A percentile compares a stretch with the other conserved stretches of the same genome.
phyloP scores from a whole-genome alignment of 2,113 vertebrate genomes.

The Daphoenositta chrysoptera region DNA sequence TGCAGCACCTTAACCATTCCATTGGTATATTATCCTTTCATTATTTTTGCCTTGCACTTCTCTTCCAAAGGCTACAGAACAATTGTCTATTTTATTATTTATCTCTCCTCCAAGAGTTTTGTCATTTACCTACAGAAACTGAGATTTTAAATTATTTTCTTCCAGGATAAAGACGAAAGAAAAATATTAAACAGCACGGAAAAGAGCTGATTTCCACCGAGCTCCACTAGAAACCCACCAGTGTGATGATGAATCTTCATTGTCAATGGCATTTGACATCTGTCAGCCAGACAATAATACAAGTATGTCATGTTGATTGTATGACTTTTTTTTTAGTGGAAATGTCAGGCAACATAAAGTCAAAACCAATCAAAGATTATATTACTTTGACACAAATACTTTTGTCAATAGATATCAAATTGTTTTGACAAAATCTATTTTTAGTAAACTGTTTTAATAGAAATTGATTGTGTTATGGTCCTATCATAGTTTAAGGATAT shows the following conservation, averaged over 20 bases:
- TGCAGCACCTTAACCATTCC: neutral
- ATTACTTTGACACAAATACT: neutral
- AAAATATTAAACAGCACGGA: neutral
- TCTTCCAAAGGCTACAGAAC: neutral
- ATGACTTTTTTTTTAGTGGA: neutral
- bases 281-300: neutral
- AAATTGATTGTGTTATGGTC: neutral
- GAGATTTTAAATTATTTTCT: neutral
- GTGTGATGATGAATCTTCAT: neutral
- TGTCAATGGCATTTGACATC: neutral
- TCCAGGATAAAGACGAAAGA: neutral
- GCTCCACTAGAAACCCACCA: neutral
- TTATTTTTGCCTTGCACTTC: neutral
- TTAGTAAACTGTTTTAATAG: neutral
- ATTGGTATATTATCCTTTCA: neutral
- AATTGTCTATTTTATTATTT: neutral
- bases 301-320: neutral
- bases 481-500: neutral
- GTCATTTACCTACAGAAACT: neutral
- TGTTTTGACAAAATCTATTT: neutral
- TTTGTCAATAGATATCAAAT: neutral
- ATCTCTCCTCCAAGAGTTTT: neutral
- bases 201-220: neutral
- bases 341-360: neutral
- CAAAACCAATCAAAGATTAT: neutral